Evolutionary conservation across 2,797 vertebrate species (phyloP).

Genomic region (Sebastes oblongus): DNA sequence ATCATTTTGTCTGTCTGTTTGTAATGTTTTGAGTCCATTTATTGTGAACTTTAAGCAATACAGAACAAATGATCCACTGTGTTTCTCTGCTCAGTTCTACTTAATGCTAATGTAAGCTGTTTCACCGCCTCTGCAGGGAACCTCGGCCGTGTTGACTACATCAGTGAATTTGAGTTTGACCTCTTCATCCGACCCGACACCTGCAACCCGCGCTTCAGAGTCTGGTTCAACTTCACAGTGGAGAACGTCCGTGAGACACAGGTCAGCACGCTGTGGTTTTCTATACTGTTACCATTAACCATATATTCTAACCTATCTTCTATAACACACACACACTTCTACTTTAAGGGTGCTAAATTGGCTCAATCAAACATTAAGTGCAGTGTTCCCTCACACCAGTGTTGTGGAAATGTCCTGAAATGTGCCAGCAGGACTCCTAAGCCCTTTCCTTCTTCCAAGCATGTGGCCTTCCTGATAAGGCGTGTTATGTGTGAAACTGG

Average conservation of each 20-base stretch:
- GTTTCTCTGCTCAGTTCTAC: background rate
- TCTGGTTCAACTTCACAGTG: slow-evolving; percentile 99
- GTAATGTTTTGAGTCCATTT: background rate
- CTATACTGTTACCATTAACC: background rate
- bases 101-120: slow-evolving; percentile 28
- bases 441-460: background rate
- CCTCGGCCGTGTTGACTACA: slow-evolving; percentile 92
- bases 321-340: background rate
- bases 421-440: background rate
- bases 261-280: slow-evolving; percentile 78
- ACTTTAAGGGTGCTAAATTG: background rate
- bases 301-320: background rate
- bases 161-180: slow-evolving; percentile 97
- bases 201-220: slow-evolving; percentile 97
- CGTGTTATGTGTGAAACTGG: background rate
- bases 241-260: slow-evolving; percentile 95
- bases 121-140: slow-evolving; percentile 84
- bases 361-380: background rate
- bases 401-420: background rate
- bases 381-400: background rate
- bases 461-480: background rate
- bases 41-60: background rate
- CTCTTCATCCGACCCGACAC: slow-evolving; percentile 97
- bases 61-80: background rate
- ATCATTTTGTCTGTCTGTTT: background rate